Conservation (phyloP, 2,888 invertebrate genomes). For the Physocephala rufipes region DNA sequence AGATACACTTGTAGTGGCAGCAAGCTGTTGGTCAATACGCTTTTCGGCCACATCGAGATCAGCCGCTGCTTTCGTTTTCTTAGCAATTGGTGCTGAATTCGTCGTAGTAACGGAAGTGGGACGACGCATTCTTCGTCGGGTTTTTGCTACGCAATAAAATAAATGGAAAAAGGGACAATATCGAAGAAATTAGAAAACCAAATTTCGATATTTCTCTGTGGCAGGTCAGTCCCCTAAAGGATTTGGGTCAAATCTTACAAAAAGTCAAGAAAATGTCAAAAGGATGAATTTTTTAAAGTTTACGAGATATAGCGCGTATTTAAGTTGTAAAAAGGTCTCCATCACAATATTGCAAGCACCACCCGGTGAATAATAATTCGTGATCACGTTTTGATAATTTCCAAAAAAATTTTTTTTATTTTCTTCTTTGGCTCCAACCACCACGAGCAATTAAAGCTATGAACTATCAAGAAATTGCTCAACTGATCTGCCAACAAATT, state of each 20-base stretch:
- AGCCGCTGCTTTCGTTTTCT: slow-evolving; percentile 54
- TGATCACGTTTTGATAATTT: neutral
- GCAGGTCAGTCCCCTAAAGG: too few species aligned
- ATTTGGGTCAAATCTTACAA: too few species aligned
- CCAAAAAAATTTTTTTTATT: neutral
- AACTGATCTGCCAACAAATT: slow-evolving; percentile 18
- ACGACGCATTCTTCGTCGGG: slow-evolving; percentile 60
- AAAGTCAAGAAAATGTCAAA: too few species aligned
- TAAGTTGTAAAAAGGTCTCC: too few species aligned
- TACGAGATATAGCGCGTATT: too few species aligned
- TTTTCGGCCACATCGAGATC: slow-evolving; percentile 51
- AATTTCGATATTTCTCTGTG: too few species aligned
- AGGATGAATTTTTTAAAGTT: too few species aligned
- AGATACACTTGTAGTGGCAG: slow-evolving; percentile 66
- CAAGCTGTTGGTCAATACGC: slow-evolving; percentile 72
- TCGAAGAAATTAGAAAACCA: too few species aligned
- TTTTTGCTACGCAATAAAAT: slow-evolving; percentile 56
- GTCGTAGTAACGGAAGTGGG: slow-evolving; percentile 54
- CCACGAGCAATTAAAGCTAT: slow-evolving; percentile 5
- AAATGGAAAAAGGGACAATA: neutral
- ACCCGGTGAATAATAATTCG: neutral
- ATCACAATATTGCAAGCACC: too few species aligned
- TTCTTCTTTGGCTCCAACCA: neutral
- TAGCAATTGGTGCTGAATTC: slow-evolving; percentile 50
- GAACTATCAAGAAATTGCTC: slow-evolving; percentile 9